Percentiles rank a stretch among this genome's conserved stretches.
These are phyloP conservation scores for Amiota minor DNA, from an alignment of 2,888 invertebrate species.

Conservation along the genomic window DNA sequence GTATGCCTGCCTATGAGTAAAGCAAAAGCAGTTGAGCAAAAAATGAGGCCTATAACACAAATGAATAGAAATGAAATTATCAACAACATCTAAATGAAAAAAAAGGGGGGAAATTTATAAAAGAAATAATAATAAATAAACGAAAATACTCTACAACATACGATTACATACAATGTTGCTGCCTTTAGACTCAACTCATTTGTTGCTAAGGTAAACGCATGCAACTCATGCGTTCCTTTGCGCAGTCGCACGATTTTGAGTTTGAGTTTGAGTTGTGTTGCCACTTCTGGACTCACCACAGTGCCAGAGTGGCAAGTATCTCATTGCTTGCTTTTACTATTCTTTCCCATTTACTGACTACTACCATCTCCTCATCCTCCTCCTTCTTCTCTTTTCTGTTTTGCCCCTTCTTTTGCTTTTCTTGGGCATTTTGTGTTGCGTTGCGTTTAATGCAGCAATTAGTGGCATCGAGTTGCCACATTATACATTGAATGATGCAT, in stretches of 20 bases:
- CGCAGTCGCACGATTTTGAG: slow-evolving; percentile 4
- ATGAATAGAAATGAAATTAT: slow-evolving; percentile 44
- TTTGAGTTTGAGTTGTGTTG: too few species aligned
- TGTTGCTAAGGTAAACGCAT: slow-evolving; percentile 9
- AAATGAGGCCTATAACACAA: slow-evolving; percentile 33
- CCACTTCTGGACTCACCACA: too few species aligned
- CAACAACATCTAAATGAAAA: slow-evolving; percentile 47
- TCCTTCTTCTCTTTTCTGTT: too few species aligned
- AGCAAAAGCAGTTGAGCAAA: slow-evolving; percentile 28
- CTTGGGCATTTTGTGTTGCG: background rate
- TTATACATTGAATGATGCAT: slow-evolving; percentile 25
- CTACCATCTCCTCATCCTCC: too few species aligned
- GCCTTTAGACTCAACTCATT: too few species aligned
- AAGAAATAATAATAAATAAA: slow-evolving; percentile 39
- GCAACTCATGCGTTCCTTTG: slow-evolving; percentile 9
- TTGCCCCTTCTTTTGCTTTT: too few species aligned
- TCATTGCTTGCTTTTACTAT: background rate
- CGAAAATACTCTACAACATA: slow-evolving; percentile 26
- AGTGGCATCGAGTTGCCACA: slow-evolving; percentile 37
- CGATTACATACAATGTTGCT: too few species aligned
- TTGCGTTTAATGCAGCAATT: slow-evolving; percentile 54
- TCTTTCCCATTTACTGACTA: background rate
- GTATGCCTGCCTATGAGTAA: background rate
- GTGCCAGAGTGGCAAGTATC: background rate
- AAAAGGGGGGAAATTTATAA: background rate